phyloP scores from a whole-genome alignment of 2,888 invertebrate species.

The Apamea sordens region DNA sequence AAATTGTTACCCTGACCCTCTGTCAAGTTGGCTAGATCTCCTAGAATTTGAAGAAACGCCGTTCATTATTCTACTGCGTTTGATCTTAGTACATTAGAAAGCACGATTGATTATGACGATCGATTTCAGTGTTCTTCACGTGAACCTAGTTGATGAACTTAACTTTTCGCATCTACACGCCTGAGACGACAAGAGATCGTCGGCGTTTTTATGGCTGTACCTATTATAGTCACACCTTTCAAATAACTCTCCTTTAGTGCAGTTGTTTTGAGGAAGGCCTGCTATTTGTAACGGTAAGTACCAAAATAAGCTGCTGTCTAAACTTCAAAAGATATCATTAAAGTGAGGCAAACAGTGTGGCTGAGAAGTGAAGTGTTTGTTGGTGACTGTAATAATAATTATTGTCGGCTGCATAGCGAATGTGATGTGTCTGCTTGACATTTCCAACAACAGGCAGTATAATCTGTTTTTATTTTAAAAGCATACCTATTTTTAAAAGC shows the following conservation, averaged over 20 bases:
- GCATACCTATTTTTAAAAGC: not conserved
- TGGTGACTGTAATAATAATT: not conserved
- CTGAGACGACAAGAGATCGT: conserved; percentile 33
- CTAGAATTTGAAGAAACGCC: conserved; percentile 37
- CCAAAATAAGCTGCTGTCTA: not conserved
- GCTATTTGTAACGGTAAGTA: conserved; percentile 51
- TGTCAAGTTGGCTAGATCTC: conserved; percentile 28
- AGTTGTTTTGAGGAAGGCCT: conserved; percentile 24
- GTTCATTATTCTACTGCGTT: conserved; percentile 32
- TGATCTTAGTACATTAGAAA: conserved; percentile 31
- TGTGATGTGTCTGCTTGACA: conserved; percentile 13
- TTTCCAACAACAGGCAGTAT: not conserved
- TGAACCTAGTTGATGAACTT: conserved; percentile 36
- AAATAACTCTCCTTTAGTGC: conserved; percentile 6
- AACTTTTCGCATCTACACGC: conserved; percentile 22
- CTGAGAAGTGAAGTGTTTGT: not conserved
- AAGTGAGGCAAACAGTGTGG: not conserved
- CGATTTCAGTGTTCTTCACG: conserved; percentile 48
- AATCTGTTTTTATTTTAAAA: not conserved
- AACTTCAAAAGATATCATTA: not conserved
- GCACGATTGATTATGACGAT: conserved; percentile 60
- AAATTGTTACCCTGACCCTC: conserved; percentile 47
- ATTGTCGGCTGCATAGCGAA: conserved; percentile 7
- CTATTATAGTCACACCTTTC: conserved; percentile 13
- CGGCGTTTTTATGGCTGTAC: conserved; percentile 42